phyloP scores from a whole-genome alignment of 2,113 vertebrate genomes.

The Oryzias celebensis region DNA sequence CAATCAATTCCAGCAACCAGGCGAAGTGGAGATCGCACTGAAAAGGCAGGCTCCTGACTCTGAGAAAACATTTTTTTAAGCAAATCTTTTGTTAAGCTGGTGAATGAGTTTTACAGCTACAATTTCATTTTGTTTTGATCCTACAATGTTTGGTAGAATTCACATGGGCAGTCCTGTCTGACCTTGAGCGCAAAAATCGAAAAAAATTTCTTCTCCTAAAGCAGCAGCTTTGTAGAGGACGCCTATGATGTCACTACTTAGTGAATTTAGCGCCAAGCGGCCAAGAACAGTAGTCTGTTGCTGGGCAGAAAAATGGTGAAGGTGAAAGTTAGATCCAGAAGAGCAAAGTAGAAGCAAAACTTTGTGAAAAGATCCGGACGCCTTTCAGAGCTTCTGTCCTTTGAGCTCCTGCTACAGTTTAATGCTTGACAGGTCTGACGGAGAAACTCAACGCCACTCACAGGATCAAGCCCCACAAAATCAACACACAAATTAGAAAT shows the following conservation, averaged over 20 bases:
- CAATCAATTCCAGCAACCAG: constrained; percentile 59
- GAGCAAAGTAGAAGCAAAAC: constrained; percentile 16
- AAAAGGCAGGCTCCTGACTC: constrained; percentile 36
- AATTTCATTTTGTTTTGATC: not conserved
- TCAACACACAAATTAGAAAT: constrained; percentile 16
- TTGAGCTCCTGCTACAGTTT: constrained; percentile 45
- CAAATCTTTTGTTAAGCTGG: constrained; percentile 45
- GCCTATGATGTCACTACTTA: constrained; percentile 39
- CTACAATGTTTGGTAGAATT: constrained; percentile 32
- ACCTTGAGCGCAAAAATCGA: constrained; percentile 13
- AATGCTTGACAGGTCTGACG: constrained; percentile 2
- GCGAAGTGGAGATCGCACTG: constrained; percentile 40
- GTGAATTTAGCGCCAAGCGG: constrained; percentile 30
- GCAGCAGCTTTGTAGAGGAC: constrained; percentile 40
- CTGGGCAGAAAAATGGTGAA: constrained; percentile 10
- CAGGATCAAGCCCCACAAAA: constrained; percentile 3
- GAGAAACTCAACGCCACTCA: not conserved
- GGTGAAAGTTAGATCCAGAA: not conserved
- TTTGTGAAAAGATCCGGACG: constrained; percentile 17
- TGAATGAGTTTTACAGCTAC: constrained; percentile 33
- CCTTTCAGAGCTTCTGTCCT: constrained; percentile 15
- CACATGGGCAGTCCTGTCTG: constrained; percentile 25
- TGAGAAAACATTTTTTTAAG: constrained; percentile 50
- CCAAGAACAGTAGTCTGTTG: constrained; percentile 35
- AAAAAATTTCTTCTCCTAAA: constrained; percentile 30